A percentile compares a stretch with the other conserved stretches of the same genome.
phyloP scores from a whole-genome alignment of 1,140 invertebrate species.

The Camponotus vicinus region DNA sequence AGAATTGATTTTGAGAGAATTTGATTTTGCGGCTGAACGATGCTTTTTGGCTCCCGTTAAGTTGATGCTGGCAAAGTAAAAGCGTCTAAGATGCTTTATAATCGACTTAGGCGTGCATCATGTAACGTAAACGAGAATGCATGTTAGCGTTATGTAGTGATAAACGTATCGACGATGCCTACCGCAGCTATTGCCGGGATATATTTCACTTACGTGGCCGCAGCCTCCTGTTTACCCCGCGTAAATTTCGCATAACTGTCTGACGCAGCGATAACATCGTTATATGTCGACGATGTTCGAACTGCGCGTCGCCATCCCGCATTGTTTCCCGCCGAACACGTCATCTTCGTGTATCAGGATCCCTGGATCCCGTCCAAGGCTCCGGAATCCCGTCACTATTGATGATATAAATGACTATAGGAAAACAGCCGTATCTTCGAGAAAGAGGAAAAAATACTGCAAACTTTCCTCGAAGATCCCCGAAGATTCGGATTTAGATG shows the following conservation, averaged over 20 bases:
- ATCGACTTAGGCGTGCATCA: slow-evolving; percentile 35
- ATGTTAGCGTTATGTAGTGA: slow-evolving; percentile 42
- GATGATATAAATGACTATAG: slow-evolving; percentile 26
- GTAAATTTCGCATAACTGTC: slow-evolving; percentile 83
- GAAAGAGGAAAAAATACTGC: no score
- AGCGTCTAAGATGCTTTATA: neutral
- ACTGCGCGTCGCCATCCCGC: slow-evolving; percentile 55
- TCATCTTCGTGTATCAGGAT: slow-evolving; percentile 58
- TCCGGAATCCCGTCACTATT: slow-evolving; percentile 1
- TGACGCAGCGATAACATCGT: slow-evolving; percentile 81
- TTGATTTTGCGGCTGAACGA: neutral
- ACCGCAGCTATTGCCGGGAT: slow-evolving; percentile 67
- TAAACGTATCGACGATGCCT: slow-evolving; percentile 34
- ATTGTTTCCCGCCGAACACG: slow-evolving; percentile 54
- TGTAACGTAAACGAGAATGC: slow-evolving; percentile 45
- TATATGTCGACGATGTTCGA: slow-evolving; percentile 76
- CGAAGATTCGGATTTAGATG: neutral
- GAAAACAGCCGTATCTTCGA: slow-evolving; percentile 15
- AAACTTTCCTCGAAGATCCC: neutral
- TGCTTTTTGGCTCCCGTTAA: neutral
- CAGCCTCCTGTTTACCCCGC: slow-evolving; percentile 77
- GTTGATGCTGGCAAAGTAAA: neutral
- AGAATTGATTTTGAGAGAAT: no score
- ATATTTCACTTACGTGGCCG: slow-evolving; percentile 81
- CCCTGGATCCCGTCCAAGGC: slow-evolving; percentile 36